phyloP scores from a whole-genome alignment of 2,888 invertebrate species.

The Cephus pygmeus region DNA sequence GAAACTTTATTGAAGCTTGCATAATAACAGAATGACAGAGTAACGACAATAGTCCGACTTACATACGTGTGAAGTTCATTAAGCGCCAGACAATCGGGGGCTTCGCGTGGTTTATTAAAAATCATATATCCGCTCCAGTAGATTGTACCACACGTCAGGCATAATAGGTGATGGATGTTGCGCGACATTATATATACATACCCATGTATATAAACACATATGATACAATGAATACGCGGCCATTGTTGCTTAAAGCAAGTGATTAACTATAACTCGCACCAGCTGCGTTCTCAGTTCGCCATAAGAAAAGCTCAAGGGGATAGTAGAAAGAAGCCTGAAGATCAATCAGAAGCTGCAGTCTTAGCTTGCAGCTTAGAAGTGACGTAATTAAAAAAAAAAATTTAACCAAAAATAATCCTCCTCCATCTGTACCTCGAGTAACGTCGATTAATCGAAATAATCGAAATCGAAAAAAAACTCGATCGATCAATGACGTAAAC shows the following conservation, averaged over 20 bases:
- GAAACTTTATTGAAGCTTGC: not conserved
- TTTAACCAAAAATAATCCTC: not conserved
- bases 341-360: not conserved
- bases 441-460: not conserved
- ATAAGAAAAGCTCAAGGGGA: not conserved
- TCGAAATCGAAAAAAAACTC: not conserved
- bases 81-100: not conserved
- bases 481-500: not conserved
- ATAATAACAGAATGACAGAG: not conserved
- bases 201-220: not conserved
- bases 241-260: not conserved
- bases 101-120: not conserved
- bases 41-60: not conserved
- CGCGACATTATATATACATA: not conserved
- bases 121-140: not conserved
- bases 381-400: not conserved
- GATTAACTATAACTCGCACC: not conserved
- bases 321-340: not conserved
- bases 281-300: not conserved
- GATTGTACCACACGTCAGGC: too few relatives aligned
- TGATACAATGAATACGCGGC: not conserved
- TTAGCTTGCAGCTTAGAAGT: not conserved
- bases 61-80: not conserved
- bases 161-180: too few relatives aligned
- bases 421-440: not conserved